Conservation (phyloP, 2,113 vertebrate genomes). For the Eptesicus fuscus region DNA sequence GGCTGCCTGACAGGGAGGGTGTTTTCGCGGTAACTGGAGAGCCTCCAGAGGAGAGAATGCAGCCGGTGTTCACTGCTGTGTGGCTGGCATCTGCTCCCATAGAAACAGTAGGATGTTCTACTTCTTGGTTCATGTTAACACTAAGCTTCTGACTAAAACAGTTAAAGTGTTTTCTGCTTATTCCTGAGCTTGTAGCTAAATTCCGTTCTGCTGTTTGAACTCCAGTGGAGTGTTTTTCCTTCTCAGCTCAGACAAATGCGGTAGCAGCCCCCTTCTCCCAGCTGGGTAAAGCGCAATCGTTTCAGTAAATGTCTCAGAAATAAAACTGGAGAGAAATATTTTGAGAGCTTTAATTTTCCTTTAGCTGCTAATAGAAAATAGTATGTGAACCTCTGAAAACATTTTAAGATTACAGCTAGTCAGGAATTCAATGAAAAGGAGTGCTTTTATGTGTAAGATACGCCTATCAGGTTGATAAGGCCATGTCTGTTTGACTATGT, state of each 20-base stretch:
- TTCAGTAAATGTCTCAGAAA: background rate
- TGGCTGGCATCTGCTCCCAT: background rate
- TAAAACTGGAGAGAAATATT: background rate
- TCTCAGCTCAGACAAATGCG: background rate
- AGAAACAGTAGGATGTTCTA: background rate
- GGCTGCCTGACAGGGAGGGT: background rate
- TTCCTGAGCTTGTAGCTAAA: background rate
- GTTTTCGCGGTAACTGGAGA: slow-evolving; percentile 53
- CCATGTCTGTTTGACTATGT: background rate
- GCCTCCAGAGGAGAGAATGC: background rate
- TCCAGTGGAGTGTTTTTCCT: background rate
- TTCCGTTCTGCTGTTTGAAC: background rate
- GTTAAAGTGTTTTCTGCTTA: background rate
- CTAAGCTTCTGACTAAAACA: background rate
- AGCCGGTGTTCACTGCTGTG: background rate
- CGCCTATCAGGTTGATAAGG: background rate
- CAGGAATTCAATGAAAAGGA: background rate
- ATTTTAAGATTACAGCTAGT: background rate
- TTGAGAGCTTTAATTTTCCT: background rate
- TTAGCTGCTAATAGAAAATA: background rate
- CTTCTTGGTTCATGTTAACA: background rate
- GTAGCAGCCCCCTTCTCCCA: background rate
- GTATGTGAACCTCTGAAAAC: background rate
- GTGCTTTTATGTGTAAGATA: background rate
- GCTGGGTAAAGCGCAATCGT: background rate